phyloP scores from a whole-genome alignment of 1,140 invertebrate genomes.

The Yoshiicerus persimilis region DNA sequence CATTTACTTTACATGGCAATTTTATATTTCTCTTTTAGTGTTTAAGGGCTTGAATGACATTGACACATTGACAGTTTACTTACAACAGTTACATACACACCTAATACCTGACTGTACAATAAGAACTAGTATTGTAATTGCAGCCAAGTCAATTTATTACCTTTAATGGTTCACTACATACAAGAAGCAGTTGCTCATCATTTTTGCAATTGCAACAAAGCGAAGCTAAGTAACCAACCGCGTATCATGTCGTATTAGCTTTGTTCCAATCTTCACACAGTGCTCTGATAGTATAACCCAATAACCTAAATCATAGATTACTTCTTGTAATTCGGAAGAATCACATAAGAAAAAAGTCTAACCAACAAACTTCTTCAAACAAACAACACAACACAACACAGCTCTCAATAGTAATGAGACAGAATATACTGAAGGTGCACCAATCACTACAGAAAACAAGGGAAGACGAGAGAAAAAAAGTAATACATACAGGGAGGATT shows the following conservation, averaged over 20 bases:
- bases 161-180: neutral
- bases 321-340: neutral
- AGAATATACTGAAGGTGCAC: neutral
- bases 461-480: neutral
- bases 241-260: neutral
- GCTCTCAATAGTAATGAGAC: neutral
- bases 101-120: neutral
- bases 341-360: neutral
- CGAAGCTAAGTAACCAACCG: neutral
- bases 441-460: neutral
- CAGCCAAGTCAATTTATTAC: neutral
- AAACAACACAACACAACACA: neutral
- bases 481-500: neutral
- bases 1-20: neutral
- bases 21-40: neutral
- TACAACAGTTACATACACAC: neutral
- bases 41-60: neutral
- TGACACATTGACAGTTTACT: neutral
- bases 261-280: neutral
- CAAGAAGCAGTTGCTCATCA: neutral
- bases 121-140: neutral
- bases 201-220: neutral
- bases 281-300: neutral
- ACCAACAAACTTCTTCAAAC: neutral
- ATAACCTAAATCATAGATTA: neutral